Evolutionary conservation across 2,888 invertebrate species (phyloP), one percentile per base, ranked within the genome.

Genomic region (Andrena flavipes): DNA sequence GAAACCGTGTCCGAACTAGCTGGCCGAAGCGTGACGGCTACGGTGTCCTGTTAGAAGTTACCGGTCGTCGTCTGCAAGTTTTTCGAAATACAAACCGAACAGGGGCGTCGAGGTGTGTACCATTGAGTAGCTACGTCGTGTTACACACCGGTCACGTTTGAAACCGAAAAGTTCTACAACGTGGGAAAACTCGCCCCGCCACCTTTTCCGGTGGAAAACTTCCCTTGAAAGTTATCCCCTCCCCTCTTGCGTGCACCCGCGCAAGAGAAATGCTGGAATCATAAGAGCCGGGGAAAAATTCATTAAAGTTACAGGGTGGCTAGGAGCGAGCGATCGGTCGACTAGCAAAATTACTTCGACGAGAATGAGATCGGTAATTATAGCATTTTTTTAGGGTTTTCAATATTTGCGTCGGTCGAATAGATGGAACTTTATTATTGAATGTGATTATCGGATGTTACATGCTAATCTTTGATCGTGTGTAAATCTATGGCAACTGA

Each of bases 101-200:
- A 16, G 16, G 5, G 48, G 8, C 42, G 29, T 10, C 16, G 30
- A 13, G n/a, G 49, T 59, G 54, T 48, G 49, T 35, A 29, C 49
- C 49, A 70, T 82, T 75, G 62, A 76, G 67, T 63, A 42, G 56
- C 35, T 26, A 5, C 30, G 23, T 30, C 70, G 26, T 42, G 64
- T 76, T 63, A 81, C 71, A 82, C 51, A 81, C 82, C 33, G 68
- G 75, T 82, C 82, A 76, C 82, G 82, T 82, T 71, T 68, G 70
- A 71, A 67, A 81, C 71, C 75, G 82, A 82, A 81, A 81, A 82
- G 69, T 82, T 82, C 59, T 56, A 62, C 48, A 62, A 49, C 35
- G 30, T 48, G 10, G 49, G 42, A 42, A 48, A 72, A 48, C 74
- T 54, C 62, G 29, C 20, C 13, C n/a, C 63, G 60, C 10, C 51